Evolutionary conservation across 2,113 vertebrate species (phyloP).

Genomic region (Hyperopisus bebe): DNA sequence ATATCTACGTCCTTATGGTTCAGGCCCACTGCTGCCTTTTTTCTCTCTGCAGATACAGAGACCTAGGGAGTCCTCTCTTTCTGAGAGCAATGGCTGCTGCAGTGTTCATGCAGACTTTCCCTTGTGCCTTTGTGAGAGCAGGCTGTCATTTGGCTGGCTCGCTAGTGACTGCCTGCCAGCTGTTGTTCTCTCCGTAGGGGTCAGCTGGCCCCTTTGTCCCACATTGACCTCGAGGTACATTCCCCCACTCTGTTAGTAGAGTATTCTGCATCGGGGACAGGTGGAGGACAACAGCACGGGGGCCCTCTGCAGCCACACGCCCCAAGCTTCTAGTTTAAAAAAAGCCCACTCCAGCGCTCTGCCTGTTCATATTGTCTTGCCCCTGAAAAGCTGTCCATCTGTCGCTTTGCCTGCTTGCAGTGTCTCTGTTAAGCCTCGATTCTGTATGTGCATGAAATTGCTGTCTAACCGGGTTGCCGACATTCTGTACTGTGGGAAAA

Average conservation of each 20-base stretch:
- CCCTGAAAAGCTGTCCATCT: constrained; percentile 58
- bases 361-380: constrained; percentile 44
- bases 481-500: background rate
- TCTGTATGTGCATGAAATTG: background rate
- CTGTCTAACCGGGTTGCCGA: background rate
- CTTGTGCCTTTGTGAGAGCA: background rate
- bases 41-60: background rate
- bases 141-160: constrained; percentile 11
- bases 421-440: constrained; percentile 19
- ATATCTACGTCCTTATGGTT: background rate
- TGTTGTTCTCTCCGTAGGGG: constrained; percentile 19
- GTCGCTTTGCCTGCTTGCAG: constrained; percentile 30
- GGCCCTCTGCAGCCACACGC: constrained; percentile 41
- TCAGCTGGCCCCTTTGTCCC: constrained; percentile 29
- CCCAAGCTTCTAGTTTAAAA: constrained; percentile 23
- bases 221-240: constrained; percentile 30
- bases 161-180: constrained; percentile 25
- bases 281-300: constrained; percentile 40
- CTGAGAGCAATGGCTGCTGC: background rate
- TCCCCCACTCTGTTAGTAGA: background rate
- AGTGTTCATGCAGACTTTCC: background rate
- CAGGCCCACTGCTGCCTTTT: background rate
- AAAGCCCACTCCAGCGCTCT: background rate
- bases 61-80: too few species aligned
- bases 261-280: constrained; percentile 32